Conservation (phyloP, 2,888 invertebrate species). For the Achlya flavicornis region DNA sequence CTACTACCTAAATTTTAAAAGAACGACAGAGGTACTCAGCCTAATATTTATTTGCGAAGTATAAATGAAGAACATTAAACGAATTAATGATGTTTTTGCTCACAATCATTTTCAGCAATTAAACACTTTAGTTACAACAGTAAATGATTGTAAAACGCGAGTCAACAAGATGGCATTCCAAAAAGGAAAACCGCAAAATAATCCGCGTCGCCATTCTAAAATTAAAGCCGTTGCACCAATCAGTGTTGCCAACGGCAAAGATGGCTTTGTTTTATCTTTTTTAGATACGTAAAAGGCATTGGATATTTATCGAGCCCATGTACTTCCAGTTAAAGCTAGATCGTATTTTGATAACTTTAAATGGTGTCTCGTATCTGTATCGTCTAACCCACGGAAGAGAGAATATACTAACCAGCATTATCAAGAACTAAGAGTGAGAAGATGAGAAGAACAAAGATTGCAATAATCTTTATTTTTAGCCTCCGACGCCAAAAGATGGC, state of each 20-base stretch:
- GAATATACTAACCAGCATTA: not conserved
- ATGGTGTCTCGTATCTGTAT: slow-evolving; percentile 19
- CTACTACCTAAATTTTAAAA: no score
- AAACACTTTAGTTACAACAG: slow-evolving; percentile 15
- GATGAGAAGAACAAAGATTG: not conserved
- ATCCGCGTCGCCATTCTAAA: slow-evolving; percentile 50
- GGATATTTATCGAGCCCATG: slow-evolving; percentile 27
- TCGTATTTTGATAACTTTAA: slow-evolving; percentile 24
- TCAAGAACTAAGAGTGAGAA: not conserved
- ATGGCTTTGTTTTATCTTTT: slow-evolving; percentile 24
- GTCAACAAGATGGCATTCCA: slow-evolving; percentile 30
- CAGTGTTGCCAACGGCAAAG: slow-evolving; percentile 42
- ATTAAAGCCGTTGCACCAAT: slow-evolving; percentile 55
- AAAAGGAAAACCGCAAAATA: slow-evolving; percentile 51
- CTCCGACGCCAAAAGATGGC: no score
- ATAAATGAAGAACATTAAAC: no score
- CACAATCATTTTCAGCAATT: not conserved
- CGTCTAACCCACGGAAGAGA: no score
- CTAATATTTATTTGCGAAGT: no score
- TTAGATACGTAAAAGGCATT: slow-evolving; percentile 37
- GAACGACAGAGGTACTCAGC: no score
- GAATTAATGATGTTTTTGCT: not conserved
- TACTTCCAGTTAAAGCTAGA: slow-evolving; percentile 26
- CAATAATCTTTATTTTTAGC: not conserved
- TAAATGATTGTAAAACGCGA: slow-evolving; percentile 26